Conservation (phyloP, 2,888 invertebrate species). For the Drosophila multiciliata region DNA sequence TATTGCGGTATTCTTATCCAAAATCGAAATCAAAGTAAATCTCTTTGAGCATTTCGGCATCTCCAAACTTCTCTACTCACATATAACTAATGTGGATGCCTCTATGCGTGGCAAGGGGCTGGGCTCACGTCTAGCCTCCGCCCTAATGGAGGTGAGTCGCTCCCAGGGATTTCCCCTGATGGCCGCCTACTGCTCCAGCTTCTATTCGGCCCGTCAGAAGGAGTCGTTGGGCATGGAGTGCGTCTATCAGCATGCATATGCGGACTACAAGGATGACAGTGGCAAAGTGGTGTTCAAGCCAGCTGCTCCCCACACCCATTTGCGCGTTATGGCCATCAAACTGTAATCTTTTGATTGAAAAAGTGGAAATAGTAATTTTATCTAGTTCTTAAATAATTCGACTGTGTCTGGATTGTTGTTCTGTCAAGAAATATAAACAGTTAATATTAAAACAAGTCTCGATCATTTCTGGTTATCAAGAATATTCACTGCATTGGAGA, state of each 20-base stretch:
- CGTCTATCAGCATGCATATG: conserved; percentile 52
- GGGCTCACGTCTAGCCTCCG: conserved; percentile 60
- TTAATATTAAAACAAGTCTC: background rate
- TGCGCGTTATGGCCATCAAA: conserved; percentile 42
- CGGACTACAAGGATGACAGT: conserved; percentile 59
- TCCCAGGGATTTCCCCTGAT: conserved; percentile 59
- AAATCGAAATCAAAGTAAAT: conserved; percentile 60
- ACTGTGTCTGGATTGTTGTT: background rate
- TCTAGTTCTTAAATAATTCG: background rate
- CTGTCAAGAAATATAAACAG: background rate
- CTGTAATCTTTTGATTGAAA: conserved; percentile 3
- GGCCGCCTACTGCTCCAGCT: conserved; percentile 68
- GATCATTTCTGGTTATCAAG: background rate
- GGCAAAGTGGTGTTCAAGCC: conserved; percentile 64
- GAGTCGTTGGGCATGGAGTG: conserved; percentile 70
- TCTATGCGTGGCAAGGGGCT: conserved; percentile 66
- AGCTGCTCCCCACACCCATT: conserved; percentile 54
- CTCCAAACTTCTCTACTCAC: conserved; percentile 62
- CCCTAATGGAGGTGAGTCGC: conserved; percentile 64
- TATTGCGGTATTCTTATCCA: conserved; percentile 49
- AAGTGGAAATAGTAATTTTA: background rate
- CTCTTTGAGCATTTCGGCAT: conserved; percentile 63
- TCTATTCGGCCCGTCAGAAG: conserved; percentile 71
- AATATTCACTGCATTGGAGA: background rate
- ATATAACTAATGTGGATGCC: conserved; percentile 62